These are phyloP conservation scores for Drosophila nasuta DNA, from an alignment of 1,140 invertebrate genomes.

Conservation along the genomic window DNA sequence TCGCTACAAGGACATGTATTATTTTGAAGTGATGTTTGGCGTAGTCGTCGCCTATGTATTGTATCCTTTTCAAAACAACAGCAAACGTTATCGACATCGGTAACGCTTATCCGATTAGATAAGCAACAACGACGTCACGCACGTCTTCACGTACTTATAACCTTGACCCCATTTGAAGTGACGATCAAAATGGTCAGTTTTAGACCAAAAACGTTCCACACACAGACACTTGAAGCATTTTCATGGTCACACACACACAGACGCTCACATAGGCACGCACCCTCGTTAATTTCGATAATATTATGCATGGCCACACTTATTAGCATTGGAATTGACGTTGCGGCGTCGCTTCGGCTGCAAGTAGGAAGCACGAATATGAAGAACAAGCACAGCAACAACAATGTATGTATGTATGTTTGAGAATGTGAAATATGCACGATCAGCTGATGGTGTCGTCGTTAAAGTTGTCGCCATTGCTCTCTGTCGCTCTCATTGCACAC, in stretches of 20 bases:
- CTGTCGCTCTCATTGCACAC: too few relatives aligned
- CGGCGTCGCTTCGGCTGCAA: constrained; percentile 25
- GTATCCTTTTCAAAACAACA: constrained; percentile 93
- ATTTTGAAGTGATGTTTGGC: constrained; percentile 94
- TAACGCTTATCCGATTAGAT: constrained; percentile 15
- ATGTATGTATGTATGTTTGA: neutral
- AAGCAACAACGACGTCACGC: constrained; percentile 13
- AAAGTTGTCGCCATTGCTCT: too few relatives aligned
- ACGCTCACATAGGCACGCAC: constrained; percentile 18
- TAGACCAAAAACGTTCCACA: constrained; percentile 11
- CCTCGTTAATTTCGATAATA: constrained; percentile 40
- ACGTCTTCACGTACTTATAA: constrained; percentile 32
- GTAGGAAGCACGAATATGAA: constrained; percentile 21
- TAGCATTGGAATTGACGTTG: constrained; percentile 38
- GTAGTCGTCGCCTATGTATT: constrained; percentile 98
- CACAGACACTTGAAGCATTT: neutral
- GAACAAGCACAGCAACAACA: neutral
- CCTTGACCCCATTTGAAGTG: constrained; percentile 65
- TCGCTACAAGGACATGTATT: constrained; percentile 97
- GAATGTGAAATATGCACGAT: constrained; percentile 13
- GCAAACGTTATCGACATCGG: neutral
- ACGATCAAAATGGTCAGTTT: constrained; percentile 25
- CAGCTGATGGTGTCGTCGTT: constrained; percentile 8
- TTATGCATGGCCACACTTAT: constrained; percentile 59
- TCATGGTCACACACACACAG: constrained; percentile 26